Conservation (phyloP, 1,140 invertebrate genomes). For the Dreissena rostriformis region DNA sequence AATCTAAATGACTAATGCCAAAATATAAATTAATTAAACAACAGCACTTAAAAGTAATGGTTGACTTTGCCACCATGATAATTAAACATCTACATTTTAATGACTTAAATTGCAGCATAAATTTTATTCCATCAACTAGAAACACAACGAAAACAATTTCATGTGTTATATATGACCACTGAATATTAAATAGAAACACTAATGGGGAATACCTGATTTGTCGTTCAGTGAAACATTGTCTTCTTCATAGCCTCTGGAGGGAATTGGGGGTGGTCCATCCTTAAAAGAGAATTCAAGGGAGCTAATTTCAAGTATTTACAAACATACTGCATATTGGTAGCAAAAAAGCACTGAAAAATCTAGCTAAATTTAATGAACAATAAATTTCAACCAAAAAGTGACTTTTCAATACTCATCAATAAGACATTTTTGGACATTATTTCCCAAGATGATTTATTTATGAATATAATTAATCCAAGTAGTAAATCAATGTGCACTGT, state of each 20-base stretch:
- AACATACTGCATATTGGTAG: not conserved
- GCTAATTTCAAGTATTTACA: not conserved
- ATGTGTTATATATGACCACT: not conserved
- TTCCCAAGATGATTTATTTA: not conserved
- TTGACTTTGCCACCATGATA: not conserved
- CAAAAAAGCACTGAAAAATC: not conserved
- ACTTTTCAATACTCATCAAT: not conserved
- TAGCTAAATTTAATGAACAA: not conserved
- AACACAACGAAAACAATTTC: not conserved
- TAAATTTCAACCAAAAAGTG: not conserved
- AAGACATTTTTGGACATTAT: not conserved
- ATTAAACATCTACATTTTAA: not conserved
- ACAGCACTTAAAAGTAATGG: not conserved
- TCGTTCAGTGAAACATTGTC: constrained; percentile 8
- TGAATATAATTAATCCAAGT: not conserved
- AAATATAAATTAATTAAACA: not conserved
- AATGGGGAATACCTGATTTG: constrained; percentile 17
- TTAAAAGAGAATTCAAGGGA: not conserved
- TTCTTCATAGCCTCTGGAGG: constrained; percentile 14
- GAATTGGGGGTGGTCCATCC: not conserved
- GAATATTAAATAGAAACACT: not conserved
- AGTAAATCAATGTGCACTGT: too few species aligned
- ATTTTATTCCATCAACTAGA: not conserved
- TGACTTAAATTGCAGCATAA: not conserved
- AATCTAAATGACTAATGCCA: not conserved